A percentile compares a stretch with the other conserved stretches of the same genome.
Conservation (phyloP, 2,113 vertebrate genomes). For the Hyperopisus bebe region DNA sequence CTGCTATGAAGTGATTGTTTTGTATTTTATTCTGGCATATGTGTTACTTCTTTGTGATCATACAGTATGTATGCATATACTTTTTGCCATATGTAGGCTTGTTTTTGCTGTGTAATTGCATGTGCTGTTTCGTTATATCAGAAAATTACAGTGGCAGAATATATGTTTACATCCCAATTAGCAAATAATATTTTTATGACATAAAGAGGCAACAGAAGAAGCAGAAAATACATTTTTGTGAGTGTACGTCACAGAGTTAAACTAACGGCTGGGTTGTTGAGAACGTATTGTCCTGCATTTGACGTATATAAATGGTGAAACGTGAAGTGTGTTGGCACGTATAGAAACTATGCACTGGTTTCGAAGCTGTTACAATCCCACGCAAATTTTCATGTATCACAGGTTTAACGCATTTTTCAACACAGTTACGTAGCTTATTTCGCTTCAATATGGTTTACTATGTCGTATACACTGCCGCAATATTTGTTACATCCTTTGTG, state of each 20-base stretch:
- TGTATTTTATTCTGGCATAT: not conserved
- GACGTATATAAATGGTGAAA: constrained; percentile 5
- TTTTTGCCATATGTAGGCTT: not conserved
- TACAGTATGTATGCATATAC: not conserved
- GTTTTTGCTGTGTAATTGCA: not conserved
- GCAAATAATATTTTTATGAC: not conserved
- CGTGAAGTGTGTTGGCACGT: not conserved
- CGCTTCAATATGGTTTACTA: not conserved
- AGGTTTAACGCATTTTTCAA: not conserved
- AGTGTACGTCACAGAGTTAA: not conserved
- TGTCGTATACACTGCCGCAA: not conserved
- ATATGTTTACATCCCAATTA: constrained; percentile 1
- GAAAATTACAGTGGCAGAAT: not conserved
- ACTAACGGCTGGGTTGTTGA: not conserved
- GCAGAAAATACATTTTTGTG: not conserved
- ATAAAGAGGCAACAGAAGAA: not conserved
- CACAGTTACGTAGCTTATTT: not conserved
- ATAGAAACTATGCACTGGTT: not conserved
- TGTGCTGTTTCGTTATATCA: constrained; percentile 1
- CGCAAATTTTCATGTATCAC: not conserved
- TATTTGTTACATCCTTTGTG: constrained; percentile 8
- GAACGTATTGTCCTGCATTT: not conserved
- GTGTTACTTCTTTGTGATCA: not conserved
- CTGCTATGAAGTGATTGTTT: not conserved
- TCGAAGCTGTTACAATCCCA: not conserved